These are phyloP conservation scores for Poeciliopsis turneri DNA, from an alignment of 2,797 vertebrate genomes.

Conservation along the genomic window DNA sequence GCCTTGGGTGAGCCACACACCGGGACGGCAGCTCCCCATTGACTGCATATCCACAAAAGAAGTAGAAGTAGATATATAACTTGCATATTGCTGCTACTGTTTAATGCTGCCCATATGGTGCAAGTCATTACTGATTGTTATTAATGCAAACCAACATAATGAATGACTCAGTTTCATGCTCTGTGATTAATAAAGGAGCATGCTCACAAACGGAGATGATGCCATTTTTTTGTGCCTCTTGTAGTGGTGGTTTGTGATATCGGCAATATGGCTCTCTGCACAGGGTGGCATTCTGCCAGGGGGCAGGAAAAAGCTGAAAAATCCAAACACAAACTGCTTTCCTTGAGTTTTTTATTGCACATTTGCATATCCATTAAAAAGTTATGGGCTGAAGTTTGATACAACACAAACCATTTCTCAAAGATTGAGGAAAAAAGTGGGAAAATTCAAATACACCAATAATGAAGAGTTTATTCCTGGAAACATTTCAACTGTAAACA, in stretches of 20 bases:
- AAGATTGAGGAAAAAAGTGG: not conserved
- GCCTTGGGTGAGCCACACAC: not conserved
- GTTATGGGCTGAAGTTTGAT: not conserved
- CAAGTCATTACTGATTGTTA: not conserved
- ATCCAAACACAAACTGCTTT: too few relatives aligned
- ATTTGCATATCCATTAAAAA: not conserved
- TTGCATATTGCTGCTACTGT: not conserved
- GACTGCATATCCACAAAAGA: not conserved
- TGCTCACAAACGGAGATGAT: not conserved
- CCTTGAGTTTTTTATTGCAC: too few relatives aligned
- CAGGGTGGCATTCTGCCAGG: not conserved
- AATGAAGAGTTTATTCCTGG: not conserved
- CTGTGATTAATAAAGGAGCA: not conserved
- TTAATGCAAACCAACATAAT: not conserved
- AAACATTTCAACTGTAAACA: not conserved
- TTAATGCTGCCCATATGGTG: not conserved
- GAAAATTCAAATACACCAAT: not conserved
- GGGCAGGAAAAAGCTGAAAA: not conserved
- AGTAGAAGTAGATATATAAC: not conserved
- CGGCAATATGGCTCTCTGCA: too few relatives aligned
- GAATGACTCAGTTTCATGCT: not conserved
- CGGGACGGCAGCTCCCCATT: not conserved
- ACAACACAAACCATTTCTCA: not conserved
- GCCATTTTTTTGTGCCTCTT: not conserved
- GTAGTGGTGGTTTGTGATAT: not conserved